A percentile compares a stretch with the other conserved stretches of the same genome.
These are phyloP conservation scores for Nothura maculosa DNA, from an alignment of 2,797 vertebrate genomes.

Conservation along the genomic window DNA sequence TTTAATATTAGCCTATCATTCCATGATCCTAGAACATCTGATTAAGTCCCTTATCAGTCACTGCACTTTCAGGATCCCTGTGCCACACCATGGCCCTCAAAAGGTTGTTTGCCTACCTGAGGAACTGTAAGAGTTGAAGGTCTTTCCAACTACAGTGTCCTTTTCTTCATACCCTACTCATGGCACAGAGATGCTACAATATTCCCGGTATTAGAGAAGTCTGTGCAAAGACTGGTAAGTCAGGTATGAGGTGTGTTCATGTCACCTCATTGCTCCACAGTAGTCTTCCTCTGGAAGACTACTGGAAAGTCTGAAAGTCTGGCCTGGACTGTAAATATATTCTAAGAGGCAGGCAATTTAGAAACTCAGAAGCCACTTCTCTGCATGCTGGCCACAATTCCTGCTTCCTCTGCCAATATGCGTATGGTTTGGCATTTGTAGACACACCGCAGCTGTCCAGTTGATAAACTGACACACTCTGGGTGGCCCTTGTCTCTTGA, in stretches of 20 bases:
- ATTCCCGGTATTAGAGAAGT: neutral
- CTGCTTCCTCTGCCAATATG: conserved; percentile 61
- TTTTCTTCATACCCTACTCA: neutral
- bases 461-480: conserved; percentile 73
- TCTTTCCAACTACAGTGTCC: neutral
- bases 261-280: neutral
- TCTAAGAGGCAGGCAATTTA: conserved; percentile 61
- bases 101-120: neutral
- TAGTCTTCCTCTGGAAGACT: neutral
- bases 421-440: conserved; percentile 75
- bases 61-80: neutral
- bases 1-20: neutral
- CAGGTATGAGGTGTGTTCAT: neutral
- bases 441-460: conserved; percentile 67
- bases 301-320: conserved; percentile 35
- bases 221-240: neutral
- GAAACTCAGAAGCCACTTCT: conserved; percentile 70
- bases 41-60: neutral
- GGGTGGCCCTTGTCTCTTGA: conserved; percentile 72
- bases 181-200: neutral
- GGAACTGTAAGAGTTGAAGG: accelerated
- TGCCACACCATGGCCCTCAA: neutral
- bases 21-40: neutral
- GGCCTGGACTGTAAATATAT: neutral
- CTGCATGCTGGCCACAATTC: conserved; percentile 55